Evolutionary conservation across 1,140 invertebrate genomes (phyloP).

Genomic region (Holotrichia oblita): DNA sequence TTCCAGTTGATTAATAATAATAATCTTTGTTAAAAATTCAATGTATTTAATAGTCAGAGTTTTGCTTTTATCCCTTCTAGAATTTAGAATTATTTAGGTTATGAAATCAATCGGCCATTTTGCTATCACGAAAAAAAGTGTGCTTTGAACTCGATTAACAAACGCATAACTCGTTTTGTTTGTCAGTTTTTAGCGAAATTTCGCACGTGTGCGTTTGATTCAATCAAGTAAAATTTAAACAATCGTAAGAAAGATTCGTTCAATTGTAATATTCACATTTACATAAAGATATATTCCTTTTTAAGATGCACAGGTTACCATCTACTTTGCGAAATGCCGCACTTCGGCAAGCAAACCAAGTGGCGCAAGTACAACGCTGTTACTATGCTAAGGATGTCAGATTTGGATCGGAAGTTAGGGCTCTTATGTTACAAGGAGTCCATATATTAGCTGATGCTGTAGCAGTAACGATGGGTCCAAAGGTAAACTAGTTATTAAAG

Average conservation of each 20-base stretch:
- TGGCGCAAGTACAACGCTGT: conserved; percentile 57
- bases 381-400: conserved; percentile 96
- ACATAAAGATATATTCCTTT: conserved; percentile 8
- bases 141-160: conserved; percentile 28
- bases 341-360: conserved; percentile 58
- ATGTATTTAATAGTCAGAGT: not conserved
- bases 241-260: not conserved
- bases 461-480: conserved; percentile 99
- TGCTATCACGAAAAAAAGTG: conserved; percentile 17
- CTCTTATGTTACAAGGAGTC: conserved; percentile 97
- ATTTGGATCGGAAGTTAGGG: conserved; percentile 96
- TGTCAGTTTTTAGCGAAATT: conserved; percentile 26
- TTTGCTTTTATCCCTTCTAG: not conserved
- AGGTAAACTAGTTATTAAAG: conserved; percentile 66
- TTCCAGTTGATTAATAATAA: not conserved
- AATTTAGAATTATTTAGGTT: conserved; percentile 21
- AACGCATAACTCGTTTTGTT: conserved; percentile 19
- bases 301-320: conserved; percentile 70
- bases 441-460: conserved; percentile 98
- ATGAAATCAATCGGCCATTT: conserved; percentile 41
- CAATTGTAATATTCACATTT: not conserved
- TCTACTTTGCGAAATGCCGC: conserved; percentile 62
- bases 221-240: not conserved
- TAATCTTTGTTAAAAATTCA: not conserved
- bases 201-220: not conserved